These are phyloP conservation scores for Ptilonorhynchus violaceus DNA, from an alignment of 2,113 vertebrate species.

Conservation along the genomic window DNA sequence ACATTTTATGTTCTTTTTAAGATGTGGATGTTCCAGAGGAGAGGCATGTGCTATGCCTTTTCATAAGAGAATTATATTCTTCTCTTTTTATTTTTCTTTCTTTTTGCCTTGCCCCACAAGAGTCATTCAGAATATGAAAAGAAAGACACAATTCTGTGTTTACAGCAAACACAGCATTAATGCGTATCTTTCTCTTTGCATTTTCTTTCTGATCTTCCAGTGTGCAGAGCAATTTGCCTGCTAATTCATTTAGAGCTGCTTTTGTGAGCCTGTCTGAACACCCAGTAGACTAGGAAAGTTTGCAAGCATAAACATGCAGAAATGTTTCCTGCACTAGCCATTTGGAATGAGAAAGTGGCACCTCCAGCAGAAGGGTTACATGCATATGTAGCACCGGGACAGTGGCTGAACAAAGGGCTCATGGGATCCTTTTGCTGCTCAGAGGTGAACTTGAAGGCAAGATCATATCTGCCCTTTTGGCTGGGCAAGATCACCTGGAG, in stretches of 20 bases:
- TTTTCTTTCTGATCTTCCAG: conserved; percentile 20
- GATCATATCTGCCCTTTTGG: neutral
- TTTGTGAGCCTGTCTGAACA: neutral
- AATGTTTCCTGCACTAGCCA: neutral
- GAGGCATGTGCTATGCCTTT: neutral
- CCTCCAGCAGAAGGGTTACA: neutral
- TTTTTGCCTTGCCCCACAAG: neutral
- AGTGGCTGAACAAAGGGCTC: neutral
- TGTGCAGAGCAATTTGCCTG: neutral
- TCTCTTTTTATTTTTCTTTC: neutral
- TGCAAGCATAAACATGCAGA: neutral
- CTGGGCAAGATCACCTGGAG: neutral
- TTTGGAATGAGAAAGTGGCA: neutral
- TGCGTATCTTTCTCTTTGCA: neutral
- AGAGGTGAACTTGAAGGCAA: neutral
- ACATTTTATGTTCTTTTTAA: neutral
- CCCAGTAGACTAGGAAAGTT: neutral
- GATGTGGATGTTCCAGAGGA: neutral
- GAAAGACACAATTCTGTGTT: neutral
- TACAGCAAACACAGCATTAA: neutral
- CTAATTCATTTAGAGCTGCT: neutral
- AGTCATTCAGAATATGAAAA: neutral
- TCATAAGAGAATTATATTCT: neutral
- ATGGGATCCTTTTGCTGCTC: neutral
- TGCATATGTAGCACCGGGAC: neutral